Evolutionary conservation across 37 sponge, comb jelly and placozoan genomes (phyloP).

Genomic region (Trichoplax adhaerens): DNA sequence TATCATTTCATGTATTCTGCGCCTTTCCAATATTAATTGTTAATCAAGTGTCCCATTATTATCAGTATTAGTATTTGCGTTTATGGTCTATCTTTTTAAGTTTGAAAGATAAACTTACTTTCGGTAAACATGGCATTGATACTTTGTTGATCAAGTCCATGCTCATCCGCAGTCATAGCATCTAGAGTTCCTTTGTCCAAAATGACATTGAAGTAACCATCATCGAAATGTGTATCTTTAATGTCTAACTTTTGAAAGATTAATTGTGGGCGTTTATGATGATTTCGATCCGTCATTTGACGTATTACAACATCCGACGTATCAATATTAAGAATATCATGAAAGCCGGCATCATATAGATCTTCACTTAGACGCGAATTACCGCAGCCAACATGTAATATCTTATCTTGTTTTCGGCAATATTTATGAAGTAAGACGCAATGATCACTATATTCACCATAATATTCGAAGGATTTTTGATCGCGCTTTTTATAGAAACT

Average conservation of each 20-base stretch:
- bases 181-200: conserved; percentile 83
- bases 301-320: conserved; percentile 58
- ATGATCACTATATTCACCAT: conserved; percentile 63
- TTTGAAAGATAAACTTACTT: background rate
- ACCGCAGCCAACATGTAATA: conserved; percentile 67
- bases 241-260: conserved; percentile 47
- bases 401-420: conserved; percentile 20
- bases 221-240: conserved; percentile 30
- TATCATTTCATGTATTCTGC: conserved; percentile 35
- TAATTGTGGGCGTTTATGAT: conserved; percentile 40
- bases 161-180: conserved; percentile 40
- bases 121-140: conserved; percentile 43
- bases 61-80: no score
- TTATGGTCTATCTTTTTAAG: no score
- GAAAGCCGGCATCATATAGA: conserved; percentile 64
- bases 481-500: conserved; percentile 43
- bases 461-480: conserved; percentile 60
- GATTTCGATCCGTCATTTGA: conserved; percentile 58
- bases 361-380: conserved; percentile 69
- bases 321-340: conserved; percentile 46
- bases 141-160: conserved; percentile 7
- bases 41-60: no score
- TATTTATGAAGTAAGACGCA: conserved; percentile 72
- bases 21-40: no score
- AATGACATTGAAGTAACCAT: conserved; percentile 41